Percentiles rank a stretch among this genome's conserved stretches.
phyloP scores from a whole-genome alignment of 2,113 vertebrate genomes.

The Cyprinodon variegatus region DNA sequence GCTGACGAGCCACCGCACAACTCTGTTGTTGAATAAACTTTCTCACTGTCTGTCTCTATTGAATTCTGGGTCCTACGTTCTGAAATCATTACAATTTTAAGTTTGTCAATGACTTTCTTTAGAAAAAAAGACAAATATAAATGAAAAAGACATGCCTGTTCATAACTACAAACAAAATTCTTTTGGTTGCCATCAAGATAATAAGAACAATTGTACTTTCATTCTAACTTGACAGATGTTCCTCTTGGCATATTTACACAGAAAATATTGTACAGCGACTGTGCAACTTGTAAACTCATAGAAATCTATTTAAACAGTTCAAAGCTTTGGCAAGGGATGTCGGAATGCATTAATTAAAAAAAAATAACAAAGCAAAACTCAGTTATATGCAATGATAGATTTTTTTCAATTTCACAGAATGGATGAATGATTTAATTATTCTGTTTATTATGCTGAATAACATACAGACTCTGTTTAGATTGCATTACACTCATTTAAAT shows the following conservation, averaged over 20 bases:
- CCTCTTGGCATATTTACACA: neutral
- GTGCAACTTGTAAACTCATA: neutral
- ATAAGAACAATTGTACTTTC: neutral
- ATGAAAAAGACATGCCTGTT: no score
- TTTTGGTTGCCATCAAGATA: no score
- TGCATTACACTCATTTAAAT: neutral
- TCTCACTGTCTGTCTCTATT: no score
- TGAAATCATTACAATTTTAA: no score
- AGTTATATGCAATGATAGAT: neutral
- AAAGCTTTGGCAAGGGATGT: neutral
- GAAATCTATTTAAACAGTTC: neutral
- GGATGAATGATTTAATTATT: neutral
- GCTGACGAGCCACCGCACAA: no score
- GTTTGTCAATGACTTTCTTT: no score
- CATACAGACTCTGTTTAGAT: neutral
- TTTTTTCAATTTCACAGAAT: neutral
- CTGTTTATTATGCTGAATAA: neutral
- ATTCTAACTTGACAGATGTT: neutral
- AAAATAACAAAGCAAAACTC: neutral
- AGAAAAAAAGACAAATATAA: no score
- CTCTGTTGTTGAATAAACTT: no score
- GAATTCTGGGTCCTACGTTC: no score
- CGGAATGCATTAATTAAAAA: neutral
- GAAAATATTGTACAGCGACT: neutral
- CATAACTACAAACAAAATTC: no score